Evolutionary conservation across 2,113 vertebrate species (phyloP).

Genomic region (Gallinago jamesoni): DNA sequence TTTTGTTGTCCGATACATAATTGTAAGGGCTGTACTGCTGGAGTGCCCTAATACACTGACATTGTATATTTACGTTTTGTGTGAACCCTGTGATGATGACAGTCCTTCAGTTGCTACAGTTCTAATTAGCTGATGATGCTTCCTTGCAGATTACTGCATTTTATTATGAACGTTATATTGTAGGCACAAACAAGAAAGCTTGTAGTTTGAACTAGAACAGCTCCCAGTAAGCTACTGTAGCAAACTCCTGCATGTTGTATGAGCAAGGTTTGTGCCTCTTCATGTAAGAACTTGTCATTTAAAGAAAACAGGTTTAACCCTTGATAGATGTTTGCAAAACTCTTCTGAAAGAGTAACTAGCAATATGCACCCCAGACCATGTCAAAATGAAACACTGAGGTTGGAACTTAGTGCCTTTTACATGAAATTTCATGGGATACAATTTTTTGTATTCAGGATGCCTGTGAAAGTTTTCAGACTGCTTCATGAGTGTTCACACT

Average conservation of each 20-base stretch:
- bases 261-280: not conserved
- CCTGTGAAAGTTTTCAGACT: not conserved
- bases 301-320: not conserved
- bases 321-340: not conserved
- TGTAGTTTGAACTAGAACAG: not conserved
- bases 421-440: not conserved
- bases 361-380: not conserved
- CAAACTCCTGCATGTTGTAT: not conserved
- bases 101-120: not conserved
- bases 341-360: not conserved
- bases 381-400: not conserved
- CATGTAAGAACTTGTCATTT: not conserved
- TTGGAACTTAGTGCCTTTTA: not conserved
- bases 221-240: not conserved
- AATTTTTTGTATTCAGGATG: not conserved
- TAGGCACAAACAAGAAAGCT: not conserved
- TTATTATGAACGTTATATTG: not conserved
- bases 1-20: fast-evolving
- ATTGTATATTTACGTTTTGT: not conserved
- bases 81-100: not conserved
- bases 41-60: not conserved
- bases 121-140: not conserved
- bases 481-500: not conserved
- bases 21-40: not conserved
- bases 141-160: not conserved